Percentiles rank a stretch among this genome's conserved stretches.
phyloP scores from a whole-genome alignment of 2,888 invertebrate genomes.

The Eupithecia pulchellata region DNA sequence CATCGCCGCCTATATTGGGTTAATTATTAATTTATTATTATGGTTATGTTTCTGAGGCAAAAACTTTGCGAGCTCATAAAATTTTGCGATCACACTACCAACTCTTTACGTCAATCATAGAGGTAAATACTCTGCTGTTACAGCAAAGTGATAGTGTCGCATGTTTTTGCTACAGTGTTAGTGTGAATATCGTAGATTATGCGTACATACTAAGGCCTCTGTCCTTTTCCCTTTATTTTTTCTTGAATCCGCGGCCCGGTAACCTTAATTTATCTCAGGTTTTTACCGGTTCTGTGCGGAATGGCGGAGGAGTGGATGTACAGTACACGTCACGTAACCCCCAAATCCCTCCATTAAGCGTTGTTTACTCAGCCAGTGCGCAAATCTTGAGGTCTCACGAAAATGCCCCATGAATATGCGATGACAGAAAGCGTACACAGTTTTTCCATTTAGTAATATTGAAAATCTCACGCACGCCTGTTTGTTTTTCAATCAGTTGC shows the following conservation, averaged over 20 bases:
- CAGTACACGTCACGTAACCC: conserved; percentile 76
- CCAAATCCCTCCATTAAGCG: conserved; percentile 81
- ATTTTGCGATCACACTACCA: too few species aligned
- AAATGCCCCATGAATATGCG: conserved; percentile 85
- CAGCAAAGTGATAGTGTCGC: too few species aligned
- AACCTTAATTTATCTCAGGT: conserved; percentile 41
- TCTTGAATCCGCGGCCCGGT: background rate
- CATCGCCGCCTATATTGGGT: too few species aligned
- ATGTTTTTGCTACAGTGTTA: too few species aligned
- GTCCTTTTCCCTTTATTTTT: background rate
- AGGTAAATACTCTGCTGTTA: too few species aligned
- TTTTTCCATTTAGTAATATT: conserved; percentile 84
- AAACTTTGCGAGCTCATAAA: too few species aligned
- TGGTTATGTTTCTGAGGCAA: too few species aligned
- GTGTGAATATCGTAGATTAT: too few species aligned
- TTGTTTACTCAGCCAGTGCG: conserved; percentile 81
- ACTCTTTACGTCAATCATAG: too few species aligned
- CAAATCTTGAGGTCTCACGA: conserved; percentile 84
- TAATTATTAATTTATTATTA: too few species aligned
- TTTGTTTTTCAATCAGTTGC: conserved; percentile 74
- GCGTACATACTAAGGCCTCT: too few species aligned
- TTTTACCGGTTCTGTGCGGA: conserved; percentile 52
- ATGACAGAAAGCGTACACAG: conserved; percentile 84
- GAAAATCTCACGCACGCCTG: conserved; percentile 78
- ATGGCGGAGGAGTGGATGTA: conserved; percentile 66